Base-by-base conservation (phyloP, 2,113 vertebrate species). In the Eleginops maclovinus region DNA sequence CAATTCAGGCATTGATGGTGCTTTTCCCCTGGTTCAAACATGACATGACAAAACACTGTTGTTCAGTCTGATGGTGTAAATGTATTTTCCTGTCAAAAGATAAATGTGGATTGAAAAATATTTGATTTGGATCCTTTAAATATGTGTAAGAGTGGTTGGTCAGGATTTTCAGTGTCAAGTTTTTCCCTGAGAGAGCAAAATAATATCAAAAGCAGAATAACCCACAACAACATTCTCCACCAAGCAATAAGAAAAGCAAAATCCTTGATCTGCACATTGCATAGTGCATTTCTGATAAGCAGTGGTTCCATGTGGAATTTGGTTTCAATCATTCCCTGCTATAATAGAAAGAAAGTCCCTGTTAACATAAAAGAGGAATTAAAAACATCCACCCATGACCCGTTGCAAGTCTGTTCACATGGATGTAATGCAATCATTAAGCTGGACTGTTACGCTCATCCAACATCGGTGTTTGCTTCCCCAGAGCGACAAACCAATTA, bases 391-490 rank as follows among this genome's bases (percentile, higher is more conserved):
- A 13, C 12, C 46, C 24, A 43, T 41, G 2, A 6, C 13, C 15
- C 21, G 17, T 49, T n/a, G 26, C 16, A 4, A 10, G 47, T 15
- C 36, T 41, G 13, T 75, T 55, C 63, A 79, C 73, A 50, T 82
- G 81, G 17, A 79, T 56, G 28, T 71, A 81, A 81, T 64, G 21
- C 21, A 62, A 69, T 56, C 70, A 77, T 78, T 80, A 62, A 87
- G 28, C 63, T 47, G 47, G 3, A 46, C 80, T 17, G 47, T 49
- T 50, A 75, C 11, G 9, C 53, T 43, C 64, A 40, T 67, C 62
- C 59, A 71, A 58, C 26, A 46, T 16, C 10, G 40, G 24, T 63
- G 40, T 66, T 79, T 74, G 21, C 40, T 13, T 50, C 43, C 17
- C 36, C 28, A 46, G 75, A 72, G 19, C 3, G 1, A 74, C 81